phyloP scores from a whole-genome alignment of 2,888 invertebrate species.

The Flexamia atlantica region DNA sequence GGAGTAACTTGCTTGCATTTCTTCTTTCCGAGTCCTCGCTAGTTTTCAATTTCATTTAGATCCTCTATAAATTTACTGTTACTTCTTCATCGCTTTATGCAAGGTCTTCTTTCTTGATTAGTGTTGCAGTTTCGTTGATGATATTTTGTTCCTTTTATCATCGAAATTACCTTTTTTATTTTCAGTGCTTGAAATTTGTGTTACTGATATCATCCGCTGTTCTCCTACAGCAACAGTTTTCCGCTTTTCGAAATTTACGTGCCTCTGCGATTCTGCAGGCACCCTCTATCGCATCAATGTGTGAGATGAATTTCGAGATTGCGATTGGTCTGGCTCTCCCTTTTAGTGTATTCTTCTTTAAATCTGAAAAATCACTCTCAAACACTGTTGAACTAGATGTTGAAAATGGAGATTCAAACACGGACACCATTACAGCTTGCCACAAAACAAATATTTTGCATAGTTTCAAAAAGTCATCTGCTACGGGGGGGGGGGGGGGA shows the following conservation, averaged over 20 bases:
- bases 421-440: neutral
- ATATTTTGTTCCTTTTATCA: too few species aligned
- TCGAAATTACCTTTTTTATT: too few species aligned
- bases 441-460: neutral
- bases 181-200: too few species aligned
- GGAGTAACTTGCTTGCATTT: neutral
- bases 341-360: neutral
- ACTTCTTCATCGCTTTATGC: too few species aligned
- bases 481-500: neutral
- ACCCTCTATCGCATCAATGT: neutral
- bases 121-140: too few species aligned
- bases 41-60: conserved; percentile 1
- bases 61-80: too few species aligned
- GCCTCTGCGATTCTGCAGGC: neutral
- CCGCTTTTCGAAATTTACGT: neutral
- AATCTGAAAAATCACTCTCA: conserved; percentile 3
- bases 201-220: neutral
- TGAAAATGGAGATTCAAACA: neutral
- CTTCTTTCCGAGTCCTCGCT: neutral
- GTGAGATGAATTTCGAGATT: neutral
- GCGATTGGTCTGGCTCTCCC: neutral
- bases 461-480: neutral
- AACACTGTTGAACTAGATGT: neutral
- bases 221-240: neutral
- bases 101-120: too few species aligned